Evolutionary conservation across 2,797 vertebrate genomes (phyloP).

Genomic region (Podargus strigoides): DNA sequence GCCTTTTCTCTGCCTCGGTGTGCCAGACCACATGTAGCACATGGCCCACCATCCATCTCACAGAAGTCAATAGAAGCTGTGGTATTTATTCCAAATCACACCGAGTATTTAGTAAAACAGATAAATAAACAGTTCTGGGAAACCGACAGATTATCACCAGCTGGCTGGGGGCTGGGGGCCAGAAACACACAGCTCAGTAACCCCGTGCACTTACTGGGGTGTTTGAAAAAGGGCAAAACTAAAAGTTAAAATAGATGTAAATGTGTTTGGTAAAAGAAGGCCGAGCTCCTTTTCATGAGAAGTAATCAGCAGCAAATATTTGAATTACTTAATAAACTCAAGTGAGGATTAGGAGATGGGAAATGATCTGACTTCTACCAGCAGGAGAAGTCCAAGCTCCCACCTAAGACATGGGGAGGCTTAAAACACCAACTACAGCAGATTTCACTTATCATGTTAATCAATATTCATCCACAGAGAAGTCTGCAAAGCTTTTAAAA

Average conservation of each 20-base stretch:
- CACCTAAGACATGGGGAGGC: background rate
- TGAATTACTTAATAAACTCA: slow-evolving; percentile 21
- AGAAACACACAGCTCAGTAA: slow-evolving; percentile 32
- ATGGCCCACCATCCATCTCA: background rate
- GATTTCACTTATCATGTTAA: rapidly evolving
- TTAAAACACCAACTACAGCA: background rate
- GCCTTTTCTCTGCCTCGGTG: too few species aligned
- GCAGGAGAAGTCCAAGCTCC: background rate
- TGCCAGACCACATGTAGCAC: slow-evolving; percentile 1
- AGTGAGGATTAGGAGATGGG: background rate
- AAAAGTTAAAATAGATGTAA: background rate
- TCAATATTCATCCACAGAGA: background rate
- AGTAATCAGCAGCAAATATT: background rate
- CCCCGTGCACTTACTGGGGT: background rate
- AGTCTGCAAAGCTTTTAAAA: background rate
- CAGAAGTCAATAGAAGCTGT: slow-evolving; percentile 9
- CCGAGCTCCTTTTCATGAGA: background rate
- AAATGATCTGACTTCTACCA: background rate
- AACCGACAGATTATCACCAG: slow-evolving; percentile 47
- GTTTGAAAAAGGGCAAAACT: background rate
- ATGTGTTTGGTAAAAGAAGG: background rate
- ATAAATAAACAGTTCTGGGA: slow-evolving; percentile 47
- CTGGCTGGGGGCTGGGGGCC: slow-evolving; percentile 29
- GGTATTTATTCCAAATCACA: background rate
- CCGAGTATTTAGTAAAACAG: background rate